phyloP scores from a whole-genome alignment of 1,140 invertebrate genomes.

The Drosophila seguyi region DNA sequence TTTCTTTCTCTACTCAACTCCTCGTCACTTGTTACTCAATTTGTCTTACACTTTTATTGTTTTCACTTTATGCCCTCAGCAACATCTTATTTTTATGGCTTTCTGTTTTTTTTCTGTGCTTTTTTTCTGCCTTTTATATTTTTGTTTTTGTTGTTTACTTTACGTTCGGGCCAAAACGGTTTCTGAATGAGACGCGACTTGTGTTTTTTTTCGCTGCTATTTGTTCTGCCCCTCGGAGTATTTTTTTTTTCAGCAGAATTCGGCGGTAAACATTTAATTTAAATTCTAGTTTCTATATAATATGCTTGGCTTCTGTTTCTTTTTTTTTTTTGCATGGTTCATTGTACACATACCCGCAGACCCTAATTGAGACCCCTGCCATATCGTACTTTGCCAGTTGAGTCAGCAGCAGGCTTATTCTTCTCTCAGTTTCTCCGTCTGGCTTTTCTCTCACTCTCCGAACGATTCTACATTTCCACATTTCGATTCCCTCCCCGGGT shows the following conservation, averaged over 20 bases:
- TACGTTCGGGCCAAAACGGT: slow-evolving; percentile 44
- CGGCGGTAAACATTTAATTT: slow-evolving; percentile 59
- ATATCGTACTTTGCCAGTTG: slow-evolving; percentile 44
- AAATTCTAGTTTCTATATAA: slow-evolving; percentile 68
- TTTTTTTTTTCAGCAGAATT: slow-evolving; percentile 64
- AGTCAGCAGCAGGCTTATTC: slow-evolving; percentile 37
- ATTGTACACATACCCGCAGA: slow-evolving; percentile 68
- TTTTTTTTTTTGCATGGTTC: slow-evolving; percentile 74
- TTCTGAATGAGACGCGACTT: slow-evolving; percentile 53
- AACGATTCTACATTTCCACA: slow-evolving; percentile 24
- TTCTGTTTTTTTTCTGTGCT: slow-evolving; percentile 7
- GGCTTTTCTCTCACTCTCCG: slow-evolving; percentile 25
- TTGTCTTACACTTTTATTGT: slow-evolving; percentile 70
- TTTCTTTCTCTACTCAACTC: slow-evolving; percentile 26
- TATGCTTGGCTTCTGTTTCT: slow-evolving; percentile 11
- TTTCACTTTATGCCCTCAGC: slow-evolving; percentile 55
- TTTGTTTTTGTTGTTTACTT: slow-evolving; percentile 47
- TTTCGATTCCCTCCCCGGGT: slow-evolving; percentile 16
- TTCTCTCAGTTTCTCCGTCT: slow-evolving; percentile 12
- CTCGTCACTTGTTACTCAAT: slow-evolving; percentile 79
- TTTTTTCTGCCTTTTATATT: not conserved
- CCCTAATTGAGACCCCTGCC: slow-evolving; percentile 37
- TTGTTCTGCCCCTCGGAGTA: slow-evolving; percentile 15
- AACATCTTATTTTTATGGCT: slow-evolving; percentile 45
- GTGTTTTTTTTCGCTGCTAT: slow-evolving; percentile 60